phyloP scores from a whole-genome alignment of 2,888 invertebrate species.

The Cantharis rufa region DNA sequence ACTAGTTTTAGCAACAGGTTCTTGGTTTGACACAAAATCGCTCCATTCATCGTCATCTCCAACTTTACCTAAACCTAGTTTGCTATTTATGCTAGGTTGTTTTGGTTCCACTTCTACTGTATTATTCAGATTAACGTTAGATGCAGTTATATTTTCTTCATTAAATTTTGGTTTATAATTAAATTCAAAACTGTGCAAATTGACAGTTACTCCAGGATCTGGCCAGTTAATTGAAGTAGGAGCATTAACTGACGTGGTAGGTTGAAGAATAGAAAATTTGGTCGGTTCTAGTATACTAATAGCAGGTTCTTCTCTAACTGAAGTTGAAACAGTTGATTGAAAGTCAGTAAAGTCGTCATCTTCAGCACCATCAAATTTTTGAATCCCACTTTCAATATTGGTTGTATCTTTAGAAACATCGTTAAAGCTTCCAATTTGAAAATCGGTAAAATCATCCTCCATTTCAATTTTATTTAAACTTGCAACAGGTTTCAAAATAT shows the following conservation, averaged over 20 bases:
- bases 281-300: constrained; percentile 40
- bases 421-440: constrained; percentile 22
- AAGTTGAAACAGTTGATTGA: constrained; percentile 35
- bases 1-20: constrained; percentile 10
- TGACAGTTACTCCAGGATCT: constrained; percentile 60
- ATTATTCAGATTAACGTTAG: background rate
- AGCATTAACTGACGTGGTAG: constrained; percentile 2
- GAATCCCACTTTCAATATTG: background rate
- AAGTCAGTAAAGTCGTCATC: constrained; percentile 56
- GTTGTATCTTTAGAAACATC: background rate
- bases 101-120: background rate
- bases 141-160: background rate
- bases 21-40: constrained; percentile 60
- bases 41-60: constrained; percentile 65
- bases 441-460: constrained; percentile 18
- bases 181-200: constrained; percentile 49
- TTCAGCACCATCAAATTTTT: constrained; percentile 27
- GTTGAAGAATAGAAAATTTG: constrained; percentile 38
- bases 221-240: constrained; percentile 65
- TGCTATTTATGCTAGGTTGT: background rate
- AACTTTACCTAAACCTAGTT: background rate
- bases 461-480: constrained; percentile 25
- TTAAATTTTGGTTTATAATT: constrained; percentile 34
- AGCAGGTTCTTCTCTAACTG: constrained; percentile 22
- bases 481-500: constrained; percentile 47